Percentiles rank a stretch among this genome's conserved stretches.
Conservation (phyloP, 2,797 vertebrate species). For the Saguinus oedipus region DNA sequence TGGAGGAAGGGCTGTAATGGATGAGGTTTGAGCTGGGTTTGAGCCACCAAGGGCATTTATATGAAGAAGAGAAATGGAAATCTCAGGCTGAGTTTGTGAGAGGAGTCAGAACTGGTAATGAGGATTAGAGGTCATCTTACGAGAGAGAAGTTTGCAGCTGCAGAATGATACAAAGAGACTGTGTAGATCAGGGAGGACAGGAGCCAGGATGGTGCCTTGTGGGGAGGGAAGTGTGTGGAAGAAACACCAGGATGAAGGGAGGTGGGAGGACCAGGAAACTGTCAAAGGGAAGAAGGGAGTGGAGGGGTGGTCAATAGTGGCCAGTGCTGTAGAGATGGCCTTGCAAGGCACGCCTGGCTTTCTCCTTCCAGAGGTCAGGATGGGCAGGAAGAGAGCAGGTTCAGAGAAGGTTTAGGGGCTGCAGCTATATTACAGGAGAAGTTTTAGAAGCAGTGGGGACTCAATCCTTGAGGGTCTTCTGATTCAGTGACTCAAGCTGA, state of each 20-base stretch:
- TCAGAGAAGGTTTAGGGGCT: background rate
- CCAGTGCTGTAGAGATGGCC: background rate
- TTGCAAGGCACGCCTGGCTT: background rate
- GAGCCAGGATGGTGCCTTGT: background rate
- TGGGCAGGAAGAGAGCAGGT: background rate
- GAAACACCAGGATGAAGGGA: background rate
- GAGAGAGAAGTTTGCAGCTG: background rate
- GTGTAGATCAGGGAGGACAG: background rate
- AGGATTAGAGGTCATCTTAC: background rate
- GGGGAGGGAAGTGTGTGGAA: background rate
- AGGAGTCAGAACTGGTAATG: background rate
- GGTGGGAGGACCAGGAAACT: background rate
- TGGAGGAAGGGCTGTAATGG: background rate
- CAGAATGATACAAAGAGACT: background rate
- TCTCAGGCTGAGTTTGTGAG: background rate
- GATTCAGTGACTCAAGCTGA: background rate
- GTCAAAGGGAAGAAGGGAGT: background rate
- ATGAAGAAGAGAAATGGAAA: background rate
- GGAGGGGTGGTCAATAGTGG: background rate
- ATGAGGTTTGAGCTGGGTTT: background rate
- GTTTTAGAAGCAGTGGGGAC: no score
- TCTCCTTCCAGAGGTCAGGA: background rate
- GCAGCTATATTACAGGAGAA: background rate
- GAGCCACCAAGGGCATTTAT: background rate
- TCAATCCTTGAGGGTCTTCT: background rate